Evolutionary conservation across 2,113 vertebrate genomes (phyloP), one percentile per base, ranked within the genome.

Genomic region (Tricholaema leucomelas): DNA sequence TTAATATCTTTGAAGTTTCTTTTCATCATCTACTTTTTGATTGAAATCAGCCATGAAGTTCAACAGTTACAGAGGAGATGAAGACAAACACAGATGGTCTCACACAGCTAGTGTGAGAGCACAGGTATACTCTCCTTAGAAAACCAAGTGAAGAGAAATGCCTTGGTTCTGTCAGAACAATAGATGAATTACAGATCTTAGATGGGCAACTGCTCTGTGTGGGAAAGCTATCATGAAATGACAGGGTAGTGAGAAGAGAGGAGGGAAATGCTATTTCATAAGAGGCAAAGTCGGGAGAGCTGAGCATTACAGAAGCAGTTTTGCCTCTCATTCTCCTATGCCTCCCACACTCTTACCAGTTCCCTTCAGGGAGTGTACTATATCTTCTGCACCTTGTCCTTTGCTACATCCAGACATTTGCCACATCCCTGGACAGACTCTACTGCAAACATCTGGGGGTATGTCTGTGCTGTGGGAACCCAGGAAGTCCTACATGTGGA

Each of bases 401-500:
- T 81, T 77, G 15, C 20, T 76, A 23, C 14, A 7, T 5, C 14
- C 33, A 56, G 60, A 10, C 21, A 19, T 60, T 71, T 71, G 86
- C 27, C 61, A 20, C 28, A n/a, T n/a, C 7, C 10, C 14, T 60
- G 56, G 44, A 16, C 42, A 33, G n/a, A 28, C 3, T 35, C 12
- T 59, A 24, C 42, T 75, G 36, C 33, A 33, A 59, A 10, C 25
- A 60, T 4, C 46, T 4, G 2, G 11, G 21, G 24, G 31, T 61
- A 40, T 0, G 0, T 4, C 0, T 5, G 23, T 36, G 16, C 33
- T 40, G 5, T 10, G 33, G 33, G 17, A 1, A 1, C 7, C 25
- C 35, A 66, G 10, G 25, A 14, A 36, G 8, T 25, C 15, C 36
- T 20, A 12, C 0, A 0, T 16, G n/a, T 1, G 4, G 14, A 25